A percentile compares a stretch with the other conserved stretches of the same genome.
These are phyloP conservation scores for Grantiella picta DNA, from an alignment of 2,113 vertebrate species.

Conservation along the genomic window DNA sequence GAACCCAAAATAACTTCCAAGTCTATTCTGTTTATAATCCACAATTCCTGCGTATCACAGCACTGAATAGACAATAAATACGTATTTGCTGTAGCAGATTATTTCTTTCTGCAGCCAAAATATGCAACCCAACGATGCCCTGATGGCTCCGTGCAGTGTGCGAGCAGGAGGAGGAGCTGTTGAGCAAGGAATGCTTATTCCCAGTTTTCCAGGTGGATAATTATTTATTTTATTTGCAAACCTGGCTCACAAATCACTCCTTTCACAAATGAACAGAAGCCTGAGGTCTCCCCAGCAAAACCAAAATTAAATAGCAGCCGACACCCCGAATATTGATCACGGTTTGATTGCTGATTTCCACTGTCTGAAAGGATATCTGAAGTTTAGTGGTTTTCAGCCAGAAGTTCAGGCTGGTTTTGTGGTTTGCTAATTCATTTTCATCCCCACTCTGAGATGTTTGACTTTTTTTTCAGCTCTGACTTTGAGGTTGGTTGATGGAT, in stretches of 20 bases:
- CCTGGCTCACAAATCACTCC: background rate
- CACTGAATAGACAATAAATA: accelerated
- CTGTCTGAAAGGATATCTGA: accelerated
- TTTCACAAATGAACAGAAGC: background rate
- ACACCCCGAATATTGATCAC: accelerated
- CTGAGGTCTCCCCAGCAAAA: no score
- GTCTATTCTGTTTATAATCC: background rate
- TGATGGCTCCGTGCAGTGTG: accelerated
- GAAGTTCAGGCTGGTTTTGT: background rate
- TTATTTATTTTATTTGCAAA: background rate
- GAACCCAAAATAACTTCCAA: background rate
- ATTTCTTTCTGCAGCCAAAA: background rate
- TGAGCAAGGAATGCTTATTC: constrained; percentile 19
- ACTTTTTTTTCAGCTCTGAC: background rate
- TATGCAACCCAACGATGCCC: accelerated
- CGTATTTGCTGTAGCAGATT: background rate
- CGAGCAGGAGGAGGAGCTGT: constrained; percentile 48
- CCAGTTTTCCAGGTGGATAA: accelerated
- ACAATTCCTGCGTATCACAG: accelerated
- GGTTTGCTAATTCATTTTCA: background rate
- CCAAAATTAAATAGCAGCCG: background rate
- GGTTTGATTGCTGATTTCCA: background rate
- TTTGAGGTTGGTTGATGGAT: background rate
- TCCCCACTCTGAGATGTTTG: background rate
- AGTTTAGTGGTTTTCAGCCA: background rate